Base-by-base conservation (phyloP, 2,113 vertebrate species). In the Ondatra zibethicus region DNA sequence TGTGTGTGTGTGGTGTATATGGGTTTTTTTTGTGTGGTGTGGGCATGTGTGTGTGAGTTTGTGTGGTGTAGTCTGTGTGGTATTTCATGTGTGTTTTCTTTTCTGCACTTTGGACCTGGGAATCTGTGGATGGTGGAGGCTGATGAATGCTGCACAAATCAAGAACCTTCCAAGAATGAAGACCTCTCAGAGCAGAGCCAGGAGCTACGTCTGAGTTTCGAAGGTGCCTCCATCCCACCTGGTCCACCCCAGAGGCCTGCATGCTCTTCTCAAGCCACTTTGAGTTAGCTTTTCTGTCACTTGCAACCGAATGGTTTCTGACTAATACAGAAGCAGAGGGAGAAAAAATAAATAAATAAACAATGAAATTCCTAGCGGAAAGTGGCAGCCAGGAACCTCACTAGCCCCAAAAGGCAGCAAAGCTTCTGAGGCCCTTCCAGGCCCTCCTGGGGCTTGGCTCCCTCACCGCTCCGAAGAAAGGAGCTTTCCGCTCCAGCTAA, bases 281-380 rank as follows among this genome's bases (percentile, higher is more conserved):
- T 85, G 78, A 76, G 58, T 92, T 90, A 68, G 61, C 36, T 63
- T 97, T 96, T 95, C 94, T 84, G 55, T 90, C 88, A 92, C 12
- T 94, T 88, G 77, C 29, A 84, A 65, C 90, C 33, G 72, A 89
- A 87, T 50, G 63, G 84, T 17, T 88, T 58, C 58, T 77, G 70
- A 96, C 31, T 94, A 75, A 93, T 42, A 88, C 65, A 95, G 93
- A 92, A 94, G n/a, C 78, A 96, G 50, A 91, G 42, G 86, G 66
- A 55, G 66, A 63, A 21, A 89, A n/a, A n/a, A n/a, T n/a, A n/a
- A n/a, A 66, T 11, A 96, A 75, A 84, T 1, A 73, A 92, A 75
- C n/a, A 82, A 45, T 95, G 27, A 86, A 55, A 36, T 23, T 31
- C 87, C 87, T 47, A 73, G 47, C 68, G 58, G 73, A 68, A 76